Conservation (phyloP, 2,113 vertebrate genomes). For the Ptychochromis oligacanthus region DNA sequence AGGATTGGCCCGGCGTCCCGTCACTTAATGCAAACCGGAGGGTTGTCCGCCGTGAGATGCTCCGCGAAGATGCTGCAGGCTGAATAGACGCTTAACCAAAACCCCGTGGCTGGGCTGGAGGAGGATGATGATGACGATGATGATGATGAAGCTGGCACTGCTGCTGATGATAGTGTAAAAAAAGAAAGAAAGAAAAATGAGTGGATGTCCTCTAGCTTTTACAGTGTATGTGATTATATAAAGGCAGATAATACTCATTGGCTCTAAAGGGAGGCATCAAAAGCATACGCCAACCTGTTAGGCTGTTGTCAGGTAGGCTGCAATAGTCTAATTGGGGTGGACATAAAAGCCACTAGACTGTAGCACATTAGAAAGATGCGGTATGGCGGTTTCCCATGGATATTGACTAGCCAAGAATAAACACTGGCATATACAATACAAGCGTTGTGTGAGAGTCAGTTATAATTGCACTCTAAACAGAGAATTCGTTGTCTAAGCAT, state of each 20-base stretch:
- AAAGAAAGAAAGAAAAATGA: background rate
- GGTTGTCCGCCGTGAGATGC: conserved; percentile 62
- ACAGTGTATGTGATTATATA: conserved; percentile 27
- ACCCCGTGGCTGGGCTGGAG: conserved; percentile 41
- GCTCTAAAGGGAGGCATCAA: conserved; percentile 40
- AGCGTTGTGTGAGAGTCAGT: conserved; percentile 45
- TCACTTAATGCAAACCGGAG: conserved; percentile 68
- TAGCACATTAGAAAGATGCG: background rate
- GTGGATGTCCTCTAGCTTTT: conserved; percentile 12
- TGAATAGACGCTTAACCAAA: conserved; percentile 69
- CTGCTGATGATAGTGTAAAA: conserved; percentile 23
- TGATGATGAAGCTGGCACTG: conserved; percentile 52
- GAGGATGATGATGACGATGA: conserved; percentile 24
- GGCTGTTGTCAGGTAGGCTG: conserved; percentile 58
- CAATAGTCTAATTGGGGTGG: conserved; percentile 42
- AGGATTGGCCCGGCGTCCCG: conserved; percentile 76
- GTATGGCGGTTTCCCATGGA: background rate
- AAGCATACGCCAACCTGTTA: conserved; percentile 61
- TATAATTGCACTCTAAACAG: conserved; percentile 53
- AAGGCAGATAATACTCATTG: conserved; percentile 44
- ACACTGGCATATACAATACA: conserved; percentile 34
- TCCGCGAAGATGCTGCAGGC: conserved; percentile 75
- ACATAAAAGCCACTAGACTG: conserved; percentile 22
- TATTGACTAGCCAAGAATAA: conserved; percentile 29
- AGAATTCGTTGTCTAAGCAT: conserved; percentile 60